Conservation (phyloP, 2,888 invertebrate species). For the Ischnus inquisitorius region DNA sequence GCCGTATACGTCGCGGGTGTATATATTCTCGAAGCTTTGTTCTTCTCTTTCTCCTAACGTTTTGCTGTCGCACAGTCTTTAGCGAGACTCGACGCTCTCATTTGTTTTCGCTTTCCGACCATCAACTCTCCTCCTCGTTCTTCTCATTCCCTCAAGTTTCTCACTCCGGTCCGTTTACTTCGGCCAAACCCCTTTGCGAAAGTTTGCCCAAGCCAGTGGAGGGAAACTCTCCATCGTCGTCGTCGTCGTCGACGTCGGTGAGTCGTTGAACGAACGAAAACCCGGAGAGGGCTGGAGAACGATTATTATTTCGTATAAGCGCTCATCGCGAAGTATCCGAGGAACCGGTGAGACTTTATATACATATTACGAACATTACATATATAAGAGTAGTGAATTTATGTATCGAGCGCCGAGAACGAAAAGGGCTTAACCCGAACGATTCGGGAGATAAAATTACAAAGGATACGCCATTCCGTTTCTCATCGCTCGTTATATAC, state of each 20-base stretch:
- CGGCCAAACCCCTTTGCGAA: slow-evolving; percentile 46
- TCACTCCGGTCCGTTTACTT: slow-evolving; percentile 14
- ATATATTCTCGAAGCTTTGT: slow-evolving; percentile 23
- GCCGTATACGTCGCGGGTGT: slow-evolving; percentile 26
- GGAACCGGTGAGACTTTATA: background rate
- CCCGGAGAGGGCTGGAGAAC: slow-evolving; percentile 25
- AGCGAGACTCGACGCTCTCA: slow-evolving; percentile 55
- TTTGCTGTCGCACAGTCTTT: slow-evolving; percentile 51
- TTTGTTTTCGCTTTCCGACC: slow-evolving; percentile 62
- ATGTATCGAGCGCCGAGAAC: background rate
- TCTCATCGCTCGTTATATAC: background rate
- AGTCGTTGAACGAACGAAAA: slow-evolving; percentile 24
- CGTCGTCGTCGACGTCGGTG: slow-evolving; percentile 6
- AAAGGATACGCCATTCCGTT: too few species aligned
- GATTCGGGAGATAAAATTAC: background rate
- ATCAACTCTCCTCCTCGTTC: slow-evolving; percentile 29
- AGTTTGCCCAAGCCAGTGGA: slow-evolving; percentile 50
- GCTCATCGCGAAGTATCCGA: slow-evolving; percentile 17
- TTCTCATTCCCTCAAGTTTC: slow-evolving; percentile 18
- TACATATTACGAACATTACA: background rate
- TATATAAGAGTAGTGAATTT: background rate
- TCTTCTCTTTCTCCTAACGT: slow-evolving; percentile 1
- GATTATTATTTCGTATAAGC: slow-evolving; percentile 63
- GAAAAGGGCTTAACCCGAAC: background rate
- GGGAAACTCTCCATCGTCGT: slow-evolving; percentile 33